Evolutionary conservation across 1,140 invertebrate species (phyloP).

Genomic region (Maniola jurtina): DNA sequence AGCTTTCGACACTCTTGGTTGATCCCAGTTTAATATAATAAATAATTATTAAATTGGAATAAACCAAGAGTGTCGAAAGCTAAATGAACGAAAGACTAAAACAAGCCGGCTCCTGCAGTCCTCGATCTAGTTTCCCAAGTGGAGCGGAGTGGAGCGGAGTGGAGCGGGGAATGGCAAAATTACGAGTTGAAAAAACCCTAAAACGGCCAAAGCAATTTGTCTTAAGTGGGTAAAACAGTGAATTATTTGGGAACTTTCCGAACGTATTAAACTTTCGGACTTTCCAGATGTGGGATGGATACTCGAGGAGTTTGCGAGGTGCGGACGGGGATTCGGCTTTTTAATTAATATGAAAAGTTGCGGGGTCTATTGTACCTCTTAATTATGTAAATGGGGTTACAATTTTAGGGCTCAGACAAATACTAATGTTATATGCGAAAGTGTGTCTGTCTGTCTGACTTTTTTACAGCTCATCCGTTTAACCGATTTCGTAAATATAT

Average conservation of each 20-base stretch:
- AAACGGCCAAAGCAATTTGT: slow-evolving; percentile 62
- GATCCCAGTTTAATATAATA: too few relatives aligned
- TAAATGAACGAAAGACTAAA: slow-evolving; percentile 15
- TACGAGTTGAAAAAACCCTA: slow-evolving; percentile 48
- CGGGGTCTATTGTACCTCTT: slow-evolving; percentile 38
- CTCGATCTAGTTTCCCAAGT: slow-evolving; percentile 24
- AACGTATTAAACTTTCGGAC: slow-evolving; percentile 61
- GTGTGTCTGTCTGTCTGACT: too few relatives aligned
- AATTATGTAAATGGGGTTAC: slow-evolving; percentile 47
- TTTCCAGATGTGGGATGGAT: slow-evolving; percentile 25
- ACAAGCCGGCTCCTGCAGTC: slow-evolving; percentile 19
- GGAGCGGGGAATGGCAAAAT: slow-evolving; percentile 43
- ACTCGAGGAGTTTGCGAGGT: slow-evolving; percentile 14
- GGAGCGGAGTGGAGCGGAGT: too few relatives aligned
- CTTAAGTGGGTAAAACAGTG: slow-evolving; percentile 67
- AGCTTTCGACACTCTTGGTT: neutral
- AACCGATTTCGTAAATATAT: too few relatives aligned
- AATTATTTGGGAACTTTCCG: slow-evolving; percentile 66
- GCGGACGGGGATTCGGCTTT: slow-evolving; percentile 19
- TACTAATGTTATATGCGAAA: too few relatives aligned
- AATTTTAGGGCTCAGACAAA: too few relatives aligned
- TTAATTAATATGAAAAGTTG: slow-evolving; percentile 24
- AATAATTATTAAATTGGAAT: too few relatives aligned
- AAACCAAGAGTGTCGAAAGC: neutral
- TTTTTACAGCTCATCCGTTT: too few relatives aligned